These are phyloP conservation scores for Lycophotia porphyrea DNA, from an alignment of 2,888 invertebrate genomes.

Conservation along the genomic window DNA sequence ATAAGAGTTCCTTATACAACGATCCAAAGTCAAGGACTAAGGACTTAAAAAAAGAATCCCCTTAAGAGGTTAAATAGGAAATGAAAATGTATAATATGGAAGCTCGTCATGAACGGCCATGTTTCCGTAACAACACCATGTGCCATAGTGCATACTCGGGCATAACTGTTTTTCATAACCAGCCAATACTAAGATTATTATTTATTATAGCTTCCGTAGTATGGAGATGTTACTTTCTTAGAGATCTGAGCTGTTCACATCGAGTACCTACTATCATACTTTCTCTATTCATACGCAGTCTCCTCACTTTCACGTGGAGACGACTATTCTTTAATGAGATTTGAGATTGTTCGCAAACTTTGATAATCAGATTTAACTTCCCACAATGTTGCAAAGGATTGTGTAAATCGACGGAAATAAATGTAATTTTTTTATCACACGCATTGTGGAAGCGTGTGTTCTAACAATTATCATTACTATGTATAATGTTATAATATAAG, in stretches of 20 bases:
- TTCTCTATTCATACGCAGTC: conserved; percentile 86
- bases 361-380: conserved; percentile 76
- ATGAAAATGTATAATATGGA: not conserved
- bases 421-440: conserved; percentile 61
- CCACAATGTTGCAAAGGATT: conserved; percentile 76
- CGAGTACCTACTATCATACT: conserved; percentile 75
- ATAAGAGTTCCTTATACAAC: not conserved
- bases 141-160: not conserved
- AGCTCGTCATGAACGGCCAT: not conserved
- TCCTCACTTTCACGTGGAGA: conserved; percentile 83
- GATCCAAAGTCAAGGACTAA: not conserved
- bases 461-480: conserved; percentile 60
- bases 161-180: conserved; percentile 34
- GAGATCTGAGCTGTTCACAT: conserved; percentile 75
- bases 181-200: conserved; percentile 46
- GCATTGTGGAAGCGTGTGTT: conserved; percentile 63
- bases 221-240: conserved; percentile 80
- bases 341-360: conserved; percentile 79
- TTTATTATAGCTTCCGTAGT: conserved; percentile 66
- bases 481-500: conserved; percentile 61
- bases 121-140: not conserved
- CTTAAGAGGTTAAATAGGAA: not conserved
- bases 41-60: not conserved
- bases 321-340: conserved; percentile 80
- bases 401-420: conserved; percentile 74